Evolutionary conservation across 2,797 vertebrate species (phyloP).

Genomic region (Lutjanus campechanus): DNA sequence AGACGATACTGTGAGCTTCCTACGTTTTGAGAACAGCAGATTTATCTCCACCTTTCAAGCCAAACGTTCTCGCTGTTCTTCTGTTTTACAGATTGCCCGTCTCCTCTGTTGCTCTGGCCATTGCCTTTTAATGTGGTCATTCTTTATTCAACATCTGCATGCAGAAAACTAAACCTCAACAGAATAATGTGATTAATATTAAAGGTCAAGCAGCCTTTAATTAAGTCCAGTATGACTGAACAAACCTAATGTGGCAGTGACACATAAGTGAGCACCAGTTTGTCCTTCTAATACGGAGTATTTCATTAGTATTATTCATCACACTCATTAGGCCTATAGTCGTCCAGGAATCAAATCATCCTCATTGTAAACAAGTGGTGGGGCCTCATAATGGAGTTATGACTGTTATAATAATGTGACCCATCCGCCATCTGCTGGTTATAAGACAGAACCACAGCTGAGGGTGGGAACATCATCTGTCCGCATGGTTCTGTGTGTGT

Average conservation of each 20-base stretch:
- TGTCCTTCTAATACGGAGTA: constrained; percentile 15
- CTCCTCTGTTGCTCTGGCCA: not conserved
- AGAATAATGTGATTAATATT: constrained; percentile 41
- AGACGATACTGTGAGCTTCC: not conserved
- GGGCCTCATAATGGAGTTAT: not conserved
- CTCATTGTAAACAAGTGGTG: constrained; percentile 56
- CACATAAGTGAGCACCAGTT: constrained; percentile 44
- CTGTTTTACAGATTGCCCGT: not conserved
- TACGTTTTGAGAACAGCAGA: not conserved
- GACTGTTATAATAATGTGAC: not conserved
- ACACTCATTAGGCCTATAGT: constrained; percentile 55
- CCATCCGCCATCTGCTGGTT: constrained; percentile 67
- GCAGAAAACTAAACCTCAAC: constrained; percentile 16
- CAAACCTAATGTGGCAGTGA: constrained; percentile 19
- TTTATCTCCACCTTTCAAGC: not conserved
- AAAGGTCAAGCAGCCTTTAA: constrained; percentile 56
- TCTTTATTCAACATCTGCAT: constrained; percentile 6
- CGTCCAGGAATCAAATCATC: constrained; percentile 56
- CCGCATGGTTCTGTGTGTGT: no score
- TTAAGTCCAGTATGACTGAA: constrained; percentile 30
- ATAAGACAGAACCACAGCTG: not conserved
- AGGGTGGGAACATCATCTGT: not conserved
- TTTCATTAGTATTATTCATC: constrained; percentile 60
- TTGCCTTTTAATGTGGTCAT: constrained; percentile 2
- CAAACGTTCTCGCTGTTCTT: not conserved